A percentile compares a stretch with the other conserved stretches of the same genome.
Conservation (phyloP, 2,113 vertebrate species). For the Amblyornis subalaris region DNA sequence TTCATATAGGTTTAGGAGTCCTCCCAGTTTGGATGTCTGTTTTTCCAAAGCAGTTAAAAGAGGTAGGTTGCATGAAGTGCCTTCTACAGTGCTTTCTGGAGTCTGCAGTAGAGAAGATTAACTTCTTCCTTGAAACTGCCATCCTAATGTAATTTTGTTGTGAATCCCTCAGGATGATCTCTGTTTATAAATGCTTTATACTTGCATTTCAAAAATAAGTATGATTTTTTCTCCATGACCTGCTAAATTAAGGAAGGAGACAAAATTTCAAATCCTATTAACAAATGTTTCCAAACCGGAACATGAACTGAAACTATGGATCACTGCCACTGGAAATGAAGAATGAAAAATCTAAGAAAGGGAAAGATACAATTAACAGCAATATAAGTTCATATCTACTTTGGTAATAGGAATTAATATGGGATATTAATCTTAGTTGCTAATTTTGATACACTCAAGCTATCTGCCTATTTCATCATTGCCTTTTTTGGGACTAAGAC, state of each 20-base stretch:
- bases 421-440: not conserved
- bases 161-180: not conserved
- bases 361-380: not conserved
- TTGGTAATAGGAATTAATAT: not conserved
- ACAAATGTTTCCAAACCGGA: not conserved
- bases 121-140: not conserved
- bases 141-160: not conserved
- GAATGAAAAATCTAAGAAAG: not conserved
- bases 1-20: not conserved
- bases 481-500: constrained; percentile 6
- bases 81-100: not conserved
- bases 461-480: not conserved
- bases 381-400: not conserved
- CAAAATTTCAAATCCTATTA: constrained; percentile 1
- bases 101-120: not conserved
- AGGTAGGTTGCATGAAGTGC: not conserved
- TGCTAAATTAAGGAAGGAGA: not conserved
- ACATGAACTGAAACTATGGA: not conserved
- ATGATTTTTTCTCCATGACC: not conserved
- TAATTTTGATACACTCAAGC: not conserved
- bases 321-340: not conserved
- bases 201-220: not conserved
- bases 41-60: not conserved
- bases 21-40: not conserved
- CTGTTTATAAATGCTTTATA: not conserved